Percentiles rank a stretch among this genome's conserved stretches.
phyloP scores from a whole-genome alignment of 2,888 invertebrate species.

The Archips crataeganus region DNA sequence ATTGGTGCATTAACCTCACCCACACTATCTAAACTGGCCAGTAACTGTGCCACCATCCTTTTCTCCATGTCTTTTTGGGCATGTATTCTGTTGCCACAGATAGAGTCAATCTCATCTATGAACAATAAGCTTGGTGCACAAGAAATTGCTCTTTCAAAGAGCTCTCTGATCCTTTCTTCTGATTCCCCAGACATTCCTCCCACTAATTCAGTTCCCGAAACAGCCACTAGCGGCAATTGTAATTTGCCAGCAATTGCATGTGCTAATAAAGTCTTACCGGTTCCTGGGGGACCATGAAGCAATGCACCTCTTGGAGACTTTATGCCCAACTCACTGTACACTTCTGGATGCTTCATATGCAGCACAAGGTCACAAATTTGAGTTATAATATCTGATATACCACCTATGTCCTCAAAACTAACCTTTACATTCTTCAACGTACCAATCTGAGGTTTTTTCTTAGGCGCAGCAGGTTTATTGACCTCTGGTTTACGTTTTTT shows the following conservation, averaged over 20 bases:
- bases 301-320: constrained; percentile 96
- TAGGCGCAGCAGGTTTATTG: constrained; percentile 58
- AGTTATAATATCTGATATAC: constrained; percentile 90
- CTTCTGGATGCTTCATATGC: constrained; percentile 95
- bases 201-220: constrained; percentile 96
- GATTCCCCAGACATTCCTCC: constrained; percentile 98
- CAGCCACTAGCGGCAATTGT: constrained; percentile 92
- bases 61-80: constrained; percentile 98
- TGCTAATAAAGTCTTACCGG: constrained; percentile 94
- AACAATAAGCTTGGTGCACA: constrained; percentile 94
- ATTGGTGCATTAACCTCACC: constrained; percentile 86
- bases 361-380: constrained; percentile 91
- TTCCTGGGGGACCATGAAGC: constrained; percentile 98
- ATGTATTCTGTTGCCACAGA: constrained; percentile 95
- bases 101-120: constrained; percentile 98
- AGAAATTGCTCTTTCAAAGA: constrained; percentile 94
- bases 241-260: constrained; percentile 95
- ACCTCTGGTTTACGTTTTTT: constrained; percentile 75
- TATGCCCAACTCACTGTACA: constrained; percentile 94
- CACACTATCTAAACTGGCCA: constrained; percentile 94
- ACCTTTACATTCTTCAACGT: constrained; percentile 75
- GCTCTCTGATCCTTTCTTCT: constrained; percentile 95
- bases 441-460: constrained; percentile 70
- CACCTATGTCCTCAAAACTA: constrained; percentile 92
- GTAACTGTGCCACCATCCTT: constrained; percentile 96